phyloP scores from a whole-genome alignment of 1,140 invertebrate species.

The Cotesia vestalis region DNA sequence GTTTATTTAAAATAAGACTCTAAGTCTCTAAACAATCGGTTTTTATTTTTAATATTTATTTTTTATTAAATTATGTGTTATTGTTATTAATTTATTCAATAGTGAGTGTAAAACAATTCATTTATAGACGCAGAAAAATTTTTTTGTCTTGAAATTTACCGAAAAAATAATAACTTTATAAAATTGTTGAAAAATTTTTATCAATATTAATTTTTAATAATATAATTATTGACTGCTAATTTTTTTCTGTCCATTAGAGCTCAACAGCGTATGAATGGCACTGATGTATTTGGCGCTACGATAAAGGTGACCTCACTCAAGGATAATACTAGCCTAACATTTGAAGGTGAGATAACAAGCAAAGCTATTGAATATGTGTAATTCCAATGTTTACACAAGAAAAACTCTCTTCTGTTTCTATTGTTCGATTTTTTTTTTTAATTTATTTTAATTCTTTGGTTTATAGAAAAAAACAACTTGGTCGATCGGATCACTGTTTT shows the following conservation, averaged over 20 bases:
- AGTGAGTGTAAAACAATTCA: too few relatives aligned
- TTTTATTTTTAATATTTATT: too few relatives aligned
- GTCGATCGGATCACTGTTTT: conserved; percentile 53
- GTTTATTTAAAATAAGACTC: too few relatives aligned
- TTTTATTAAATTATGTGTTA: too few relatives aligned
- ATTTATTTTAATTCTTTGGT: conserved; percentile 38
- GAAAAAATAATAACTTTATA: neutral
- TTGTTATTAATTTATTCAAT: too few relatives aligned
- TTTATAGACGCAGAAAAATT: too few relatives aligned
- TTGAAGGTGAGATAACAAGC: conserved; percentile 24
- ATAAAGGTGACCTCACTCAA: conserved; percentile 29
- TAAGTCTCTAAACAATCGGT: too few relatives aligned
- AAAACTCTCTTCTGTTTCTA: too few relatives aligned
- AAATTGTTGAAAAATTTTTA: neutral
- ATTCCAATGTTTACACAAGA: neutral
- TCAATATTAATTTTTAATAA: neutral
- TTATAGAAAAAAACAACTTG: conserved; percentile 46
- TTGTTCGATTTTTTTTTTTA: conserved; percentile 12
- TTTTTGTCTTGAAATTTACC: too few relatives aligned
- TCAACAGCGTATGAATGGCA: conserved; percentile 35
- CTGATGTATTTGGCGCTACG: conserved; percentile 22
- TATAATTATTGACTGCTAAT: neutral
- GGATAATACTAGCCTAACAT: conserved; percentile 20
- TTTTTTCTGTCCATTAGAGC: conserved; percentile 28
- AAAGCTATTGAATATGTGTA: neutral